Conservation (phyloP, 2,797 vertebrate genomes). For the Buphagus erythrorhynchus region DNA sequence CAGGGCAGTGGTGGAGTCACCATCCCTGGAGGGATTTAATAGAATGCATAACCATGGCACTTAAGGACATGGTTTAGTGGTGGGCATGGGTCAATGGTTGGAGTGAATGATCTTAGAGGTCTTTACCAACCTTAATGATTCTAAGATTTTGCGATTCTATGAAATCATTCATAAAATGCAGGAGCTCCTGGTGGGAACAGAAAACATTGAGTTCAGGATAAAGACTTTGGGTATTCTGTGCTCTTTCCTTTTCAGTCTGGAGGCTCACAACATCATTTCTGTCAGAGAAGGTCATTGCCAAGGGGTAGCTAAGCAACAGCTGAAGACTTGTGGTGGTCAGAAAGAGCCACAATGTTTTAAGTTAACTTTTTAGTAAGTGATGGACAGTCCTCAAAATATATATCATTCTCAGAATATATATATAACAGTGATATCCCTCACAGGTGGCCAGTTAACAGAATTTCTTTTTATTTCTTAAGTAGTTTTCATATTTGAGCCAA, state of each 20-base stretch:
- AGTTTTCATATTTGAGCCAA: not conserved
- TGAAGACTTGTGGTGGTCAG: not conserved
- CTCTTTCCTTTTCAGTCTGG: not conserved
- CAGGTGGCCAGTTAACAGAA: not conserved
- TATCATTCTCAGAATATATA: too few relatives aligned
- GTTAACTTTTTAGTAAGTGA: slow-evolving; percentile 11
- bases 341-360: not conserved
- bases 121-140: not conserved
- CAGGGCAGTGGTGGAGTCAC: not conserved
- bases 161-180: not conserved
- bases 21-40: not conserved
- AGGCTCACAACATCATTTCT: not conserved
- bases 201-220: not conserved
- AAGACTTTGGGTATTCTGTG: not conserved
- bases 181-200: not conserved
- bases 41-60: not conserved
- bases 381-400: not conserved
- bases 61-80: not conserved
- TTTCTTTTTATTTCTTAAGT: not conserved
- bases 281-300: slow-evolving; percentile 28
- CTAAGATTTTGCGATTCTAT: not conserved
- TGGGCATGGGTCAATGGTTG: not conserved
- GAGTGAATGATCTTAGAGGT: not conserved
- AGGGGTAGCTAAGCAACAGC: slow-evolving; percentile 30
- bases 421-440: not conserved